phyloP scores from a whole-genome alignment of 1,140 invertebrate genomes.

The Bombyx mori region DNA sequence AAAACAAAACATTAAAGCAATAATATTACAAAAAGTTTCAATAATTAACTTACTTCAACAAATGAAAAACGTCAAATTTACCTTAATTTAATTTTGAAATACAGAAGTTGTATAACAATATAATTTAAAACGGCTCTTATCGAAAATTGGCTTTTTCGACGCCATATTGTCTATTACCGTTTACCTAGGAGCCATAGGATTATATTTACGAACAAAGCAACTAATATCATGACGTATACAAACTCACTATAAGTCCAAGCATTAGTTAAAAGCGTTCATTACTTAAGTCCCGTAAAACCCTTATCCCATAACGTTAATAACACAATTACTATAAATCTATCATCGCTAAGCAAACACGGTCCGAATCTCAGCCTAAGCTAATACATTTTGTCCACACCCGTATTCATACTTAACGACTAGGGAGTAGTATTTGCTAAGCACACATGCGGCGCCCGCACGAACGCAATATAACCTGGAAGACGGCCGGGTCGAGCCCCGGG shows the following conservation, averaged over 20 bases:
- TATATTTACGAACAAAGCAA: conserved; percentile 10
- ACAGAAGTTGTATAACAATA: too few species aligned
- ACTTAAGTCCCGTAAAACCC: conserved; percentile 70
- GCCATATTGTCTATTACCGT: too few species aligned
- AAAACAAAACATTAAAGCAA: too few species aligned
- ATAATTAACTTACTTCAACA: too few species aligned
- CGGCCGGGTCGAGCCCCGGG: conserved; percentile 56
- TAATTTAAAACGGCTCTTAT: too few species aligned
- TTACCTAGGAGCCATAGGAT: too few species aligned
- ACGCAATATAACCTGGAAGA: conserved; percentile 67
- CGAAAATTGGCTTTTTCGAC: too few species aligned
- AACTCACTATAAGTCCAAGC: conserved; percentile 60
- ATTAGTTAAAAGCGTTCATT: conserved; percentile 65
- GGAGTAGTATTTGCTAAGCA: conserved; percentile 66
- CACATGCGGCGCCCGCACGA: conserved; percentile 62
- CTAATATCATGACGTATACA: conserved; percentile 42
- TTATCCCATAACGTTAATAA: conserved; percentile 71
- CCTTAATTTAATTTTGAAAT: too few species aligned
- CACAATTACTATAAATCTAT: conserved; percentile 72
- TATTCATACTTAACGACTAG: conserved; percentile 67
- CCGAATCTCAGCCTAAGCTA: conserved; percentile 70
- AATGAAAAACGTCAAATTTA: too few species aligned
- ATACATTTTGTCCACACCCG: conserved; percentile 70
- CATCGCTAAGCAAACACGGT: conserved; percentile 66
- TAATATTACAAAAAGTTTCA: too few species aligned